Percentiles rank a stretch among this genome's conserved stretches.
phyloP scores from a whole-genome alignment of 2,797 vertebrate genomes.

The Spinibarbus caldwelli region DNA sequence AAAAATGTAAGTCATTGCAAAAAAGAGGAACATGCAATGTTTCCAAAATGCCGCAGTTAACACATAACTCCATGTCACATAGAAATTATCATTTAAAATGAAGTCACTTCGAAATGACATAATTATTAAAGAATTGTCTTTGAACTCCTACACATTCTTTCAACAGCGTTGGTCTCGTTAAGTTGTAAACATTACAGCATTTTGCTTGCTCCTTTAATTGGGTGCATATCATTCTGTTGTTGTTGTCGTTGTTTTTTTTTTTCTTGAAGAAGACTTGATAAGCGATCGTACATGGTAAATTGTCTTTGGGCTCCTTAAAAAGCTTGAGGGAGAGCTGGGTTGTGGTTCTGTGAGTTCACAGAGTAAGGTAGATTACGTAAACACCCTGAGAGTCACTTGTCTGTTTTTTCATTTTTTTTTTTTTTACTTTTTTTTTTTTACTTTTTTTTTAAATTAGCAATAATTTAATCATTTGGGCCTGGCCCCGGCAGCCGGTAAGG shows the following conservation, averaged over 20 bases:
- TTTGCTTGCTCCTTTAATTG: conserved; percentile 73
- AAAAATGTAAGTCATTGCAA: conserved; percentile 76
- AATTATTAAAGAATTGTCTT: conserved; percentile 76
- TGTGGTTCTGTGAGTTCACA: conserved; percentile 74
- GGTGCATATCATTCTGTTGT: conserved; percentile 69
- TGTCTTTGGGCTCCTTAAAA: conserved; percentile 80
- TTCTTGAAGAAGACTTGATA: conserved; percentile 69
- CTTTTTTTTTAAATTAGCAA: conserved; percentile 66
- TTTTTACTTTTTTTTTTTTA: conserved; percentile 65
- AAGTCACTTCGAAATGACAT: conserved; percentile 77
- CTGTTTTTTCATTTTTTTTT: conserved; percentile 63
- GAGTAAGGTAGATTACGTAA: conserved; percentile 75
- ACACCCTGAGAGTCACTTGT: conserved; percentile 82
- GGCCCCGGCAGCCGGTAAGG: conserved; percentile 73
- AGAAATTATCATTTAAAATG: conserved; percentile 78
- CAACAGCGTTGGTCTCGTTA: conserved; percentile 85
- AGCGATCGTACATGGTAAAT: conserved; percentile 69
- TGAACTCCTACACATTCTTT: conserved; percentile 82
- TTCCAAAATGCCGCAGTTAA: conserved; percentile 74
- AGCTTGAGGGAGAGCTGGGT: conserved; percentile 72
- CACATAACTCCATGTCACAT: conserved; percentile 83
- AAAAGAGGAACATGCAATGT: conserved; percentile 83
- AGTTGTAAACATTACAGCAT: conserved; percentile 82
- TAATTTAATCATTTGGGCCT: conserved; percentile 71
- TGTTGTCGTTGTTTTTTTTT: neutral